Evolutionary conservation across 1,140 invertebrate species (phyloP).

Genomic region (Wasmannia auropunctata): DNA sequence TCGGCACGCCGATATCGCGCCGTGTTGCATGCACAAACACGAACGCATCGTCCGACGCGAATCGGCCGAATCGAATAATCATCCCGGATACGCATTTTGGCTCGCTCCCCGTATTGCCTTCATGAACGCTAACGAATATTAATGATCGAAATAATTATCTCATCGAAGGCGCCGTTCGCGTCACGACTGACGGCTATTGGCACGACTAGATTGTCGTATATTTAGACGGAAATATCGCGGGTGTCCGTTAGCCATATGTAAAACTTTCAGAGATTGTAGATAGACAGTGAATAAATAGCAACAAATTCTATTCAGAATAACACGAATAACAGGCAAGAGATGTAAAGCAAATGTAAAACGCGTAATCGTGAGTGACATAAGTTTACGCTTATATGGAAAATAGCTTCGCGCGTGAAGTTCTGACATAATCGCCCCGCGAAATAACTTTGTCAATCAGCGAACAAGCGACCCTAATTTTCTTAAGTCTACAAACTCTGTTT

Average conservation of each 20-base stretch:
- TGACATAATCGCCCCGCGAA: background rate
- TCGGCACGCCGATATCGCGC: slow-evolving; percentile 35
- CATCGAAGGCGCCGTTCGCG: slow-evolving; percentile 38
- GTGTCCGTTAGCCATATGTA: background rate
- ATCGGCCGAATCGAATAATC: slow-evolving; percentile 58
- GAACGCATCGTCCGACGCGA: slow-evolving; percentile 30
- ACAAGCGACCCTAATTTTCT: slow-evolving; percentile 21
- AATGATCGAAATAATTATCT: slow-evolving; percentile 52
- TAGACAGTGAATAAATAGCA: background rate
- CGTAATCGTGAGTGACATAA: background rate
- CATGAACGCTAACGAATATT: slow-evolving; percentile 37
- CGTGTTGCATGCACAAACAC: slow-evolving; percentile 54
- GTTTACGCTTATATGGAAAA: background rate
- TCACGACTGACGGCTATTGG: slow-evolving; percentile 31
- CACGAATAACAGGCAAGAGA: background rate
- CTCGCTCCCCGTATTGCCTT: slow-evolving; percentile 4
- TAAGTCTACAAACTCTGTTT: slow-evolving; percentile 5
- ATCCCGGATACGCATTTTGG: slow-evolving; percentile 38
- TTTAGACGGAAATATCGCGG: background rate
- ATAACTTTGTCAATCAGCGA: slow-evolving; percentile 50
- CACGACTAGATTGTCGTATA: background rate
- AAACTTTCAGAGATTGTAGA: background rate
- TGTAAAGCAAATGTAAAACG: background rate
- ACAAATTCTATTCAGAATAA: background rate
- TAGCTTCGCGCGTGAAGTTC: background rate